These are phyloP conservation scores for Lochmaea capreae DNA, from an alignment of 2,888 invertebrate genomes.

Conservation along the genomic window DNA sequence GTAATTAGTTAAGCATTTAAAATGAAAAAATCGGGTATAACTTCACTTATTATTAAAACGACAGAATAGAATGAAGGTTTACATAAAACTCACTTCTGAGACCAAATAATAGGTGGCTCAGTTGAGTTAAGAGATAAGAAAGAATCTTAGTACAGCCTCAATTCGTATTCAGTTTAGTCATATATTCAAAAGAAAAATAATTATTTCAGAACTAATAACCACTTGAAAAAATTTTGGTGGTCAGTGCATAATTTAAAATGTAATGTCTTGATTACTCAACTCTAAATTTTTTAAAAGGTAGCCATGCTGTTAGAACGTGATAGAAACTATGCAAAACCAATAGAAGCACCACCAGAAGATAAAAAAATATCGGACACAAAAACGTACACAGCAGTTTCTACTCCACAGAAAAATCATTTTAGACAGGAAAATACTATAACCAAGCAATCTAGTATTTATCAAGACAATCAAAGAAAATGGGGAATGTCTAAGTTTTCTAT, in stretches of 20 bases:
- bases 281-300: conserved; percentile 68
- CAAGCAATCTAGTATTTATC: conserved; percentile 32
- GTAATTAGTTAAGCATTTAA: too few relatives aligned
- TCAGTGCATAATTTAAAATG: not conserved
- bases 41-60: too few relatives aligned
- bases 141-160: too few relatives aligned
- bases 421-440: conserved; percentile 34
- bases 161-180: too few relatives aligned
- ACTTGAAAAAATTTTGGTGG: too few relatives aligned
- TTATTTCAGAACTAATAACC: too few relatives aligned
- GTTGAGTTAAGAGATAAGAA: too few relatives aligned
- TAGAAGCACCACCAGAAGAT: conserved; percentile 50
- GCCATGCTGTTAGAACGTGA: conserved; percentile 67
- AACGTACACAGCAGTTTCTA: conserved; percentile 41
- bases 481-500: conserved; percentile 72
- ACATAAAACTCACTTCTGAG: too few relatives aligned
- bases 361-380: conserved; percentile 10
- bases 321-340: conserved; percentile 53
- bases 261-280: not conserved
- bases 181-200: too few relatives aligned
- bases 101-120: too few relatives aligned
- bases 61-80: too few relatives aligned
- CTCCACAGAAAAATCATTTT: conserved; percentile 49
- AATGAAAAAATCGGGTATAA: too few relatives aligned
- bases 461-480: conserved; percentile 61